Evolutionary conservation across 2,797 vertebrate species (phyloP).

Genomic region (Anas bernieri): DNA sequence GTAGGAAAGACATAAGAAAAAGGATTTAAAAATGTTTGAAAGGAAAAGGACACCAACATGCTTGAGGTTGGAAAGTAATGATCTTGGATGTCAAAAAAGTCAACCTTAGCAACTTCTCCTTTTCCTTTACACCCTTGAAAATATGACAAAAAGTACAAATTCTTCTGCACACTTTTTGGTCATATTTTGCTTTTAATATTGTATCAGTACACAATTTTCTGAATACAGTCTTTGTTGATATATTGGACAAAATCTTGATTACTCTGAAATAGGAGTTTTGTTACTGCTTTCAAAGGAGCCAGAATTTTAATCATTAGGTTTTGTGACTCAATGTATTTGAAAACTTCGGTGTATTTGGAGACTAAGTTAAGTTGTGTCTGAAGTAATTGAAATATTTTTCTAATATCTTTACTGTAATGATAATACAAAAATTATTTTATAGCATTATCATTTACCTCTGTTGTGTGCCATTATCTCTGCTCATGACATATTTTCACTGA

Average conservation of each 20-base stretch:
- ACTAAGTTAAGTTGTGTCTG: not conserved
- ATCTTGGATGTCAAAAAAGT: not conserved
- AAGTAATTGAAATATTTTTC: not conserved
- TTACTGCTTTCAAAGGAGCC: not conserved
- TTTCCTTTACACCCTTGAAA: not conserved
- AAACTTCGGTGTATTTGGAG: not conserved
- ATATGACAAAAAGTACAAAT: not conserved
- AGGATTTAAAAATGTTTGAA: not conserved
- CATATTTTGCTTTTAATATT: not conserved
- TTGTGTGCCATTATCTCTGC: not conserved
- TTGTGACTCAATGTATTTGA: not conserved
- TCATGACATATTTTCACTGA: not conserved
- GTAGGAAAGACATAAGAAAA: not conserved
- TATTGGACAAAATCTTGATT: not conserved
- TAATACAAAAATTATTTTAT: not conserved
- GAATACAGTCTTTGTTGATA: not conserved
- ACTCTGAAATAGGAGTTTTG: not conserved
- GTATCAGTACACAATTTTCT: not conserved
- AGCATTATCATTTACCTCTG: not conserved
- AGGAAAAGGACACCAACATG: not conserved
- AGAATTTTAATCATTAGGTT: not conserved
- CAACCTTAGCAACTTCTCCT: not conserved
- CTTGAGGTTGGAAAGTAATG: not conserved
- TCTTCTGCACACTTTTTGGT: not conserved
- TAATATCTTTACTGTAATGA: not conserved